Evolutionary conservation across 2,113 vertebrate species (phyloP).

Genomic region (Agelaius phoeniceus): DNA sequence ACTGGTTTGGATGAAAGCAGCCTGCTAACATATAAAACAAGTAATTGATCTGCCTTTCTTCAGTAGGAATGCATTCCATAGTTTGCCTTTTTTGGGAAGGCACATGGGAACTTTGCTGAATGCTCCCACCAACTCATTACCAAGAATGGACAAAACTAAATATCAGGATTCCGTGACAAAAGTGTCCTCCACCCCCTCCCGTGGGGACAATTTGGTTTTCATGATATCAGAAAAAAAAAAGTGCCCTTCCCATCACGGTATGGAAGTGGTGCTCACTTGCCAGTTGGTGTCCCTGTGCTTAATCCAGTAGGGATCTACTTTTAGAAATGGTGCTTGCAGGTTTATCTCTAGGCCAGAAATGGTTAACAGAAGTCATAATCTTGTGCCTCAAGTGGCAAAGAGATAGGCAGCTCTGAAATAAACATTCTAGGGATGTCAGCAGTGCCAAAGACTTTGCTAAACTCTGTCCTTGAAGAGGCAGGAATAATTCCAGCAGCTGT

Average conservation of each 20-base stretch:
- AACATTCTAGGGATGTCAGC: not conserved
- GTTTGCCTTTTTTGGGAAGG: conserved; percentile 31
- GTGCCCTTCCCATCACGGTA: not conserved
- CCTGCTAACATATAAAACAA: not conserved
- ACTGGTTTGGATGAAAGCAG: conserved; percentile 21
- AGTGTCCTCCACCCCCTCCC: not conserved
- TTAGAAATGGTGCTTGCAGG: not conserved
- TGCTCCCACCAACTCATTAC: not conserved
- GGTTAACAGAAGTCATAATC: not conserved
- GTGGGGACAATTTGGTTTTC: not conserved
- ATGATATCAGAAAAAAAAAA: not conserved
- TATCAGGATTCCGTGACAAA: not conserved
- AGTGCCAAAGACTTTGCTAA: not conserved
- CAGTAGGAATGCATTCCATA: not conserved
- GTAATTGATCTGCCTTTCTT: conserved; percentile 26
- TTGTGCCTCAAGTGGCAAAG: not conserved
- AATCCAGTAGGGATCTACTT: not conserved
- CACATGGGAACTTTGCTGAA: not conserved
- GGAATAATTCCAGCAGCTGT: not conserved
- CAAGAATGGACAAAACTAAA: not conserved
- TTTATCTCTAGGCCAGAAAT: not conserved
- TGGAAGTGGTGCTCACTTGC: not conserved
- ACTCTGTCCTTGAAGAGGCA: not conserved
- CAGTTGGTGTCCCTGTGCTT: not conserved
- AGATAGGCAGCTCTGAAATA: not conserved